Evolutionary conservation across 2,113 vertebrate genomes (phyloP).

Genomic region (Rousettus leschenaultii): DNA sequence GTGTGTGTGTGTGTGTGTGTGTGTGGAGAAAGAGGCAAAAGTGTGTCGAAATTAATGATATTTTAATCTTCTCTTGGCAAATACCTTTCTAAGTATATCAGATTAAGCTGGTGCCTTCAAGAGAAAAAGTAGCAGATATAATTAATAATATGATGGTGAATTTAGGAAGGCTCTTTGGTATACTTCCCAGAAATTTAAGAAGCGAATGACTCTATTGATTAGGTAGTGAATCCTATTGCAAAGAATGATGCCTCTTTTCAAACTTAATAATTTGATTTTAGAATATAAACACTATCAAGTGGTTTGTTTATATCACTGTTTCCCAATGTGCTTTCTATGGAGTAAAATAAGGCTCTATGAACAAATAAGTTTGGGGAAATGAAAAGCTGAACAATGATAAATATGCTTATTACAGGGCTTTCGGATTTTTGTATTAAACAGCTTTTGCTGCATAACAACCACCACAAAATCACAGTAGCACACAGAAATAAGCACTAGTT

Average conservation of each 20-base stretch:
- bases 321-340: neutral
- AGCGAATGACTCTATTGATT: neutral
- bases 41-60: neutral
- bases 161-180: neutral
- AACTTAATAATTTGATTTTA: slow-evolving; percentile 20
- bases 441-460: neutral
- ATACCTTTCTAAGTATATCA: neutral
- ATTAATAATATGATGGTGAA: neutral
- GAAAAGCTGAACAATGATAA: neutral
- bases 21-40: neutral
- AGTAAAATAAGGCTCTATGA: neutral
- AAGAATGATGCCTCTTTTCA: neutral
- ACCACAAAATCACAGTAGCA: neutral
- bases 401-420: neutral
- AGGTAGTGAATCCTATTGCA: neutral
- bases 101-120: neutral
- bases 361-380: neutral
- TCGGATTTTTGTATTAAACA: neutral
- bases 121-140: neutral
- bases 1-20: neutral
- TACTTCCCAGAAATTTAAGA: neutral
- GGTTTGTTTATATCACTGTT: neutral
- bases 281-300: neutral
- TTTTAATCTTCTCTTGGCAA: neutral
- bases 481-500: neutral